Evolutionary conservation across 2,888 invertebrate species (phyloP).

Genomic region (Pherbina coryleti): DNA sequence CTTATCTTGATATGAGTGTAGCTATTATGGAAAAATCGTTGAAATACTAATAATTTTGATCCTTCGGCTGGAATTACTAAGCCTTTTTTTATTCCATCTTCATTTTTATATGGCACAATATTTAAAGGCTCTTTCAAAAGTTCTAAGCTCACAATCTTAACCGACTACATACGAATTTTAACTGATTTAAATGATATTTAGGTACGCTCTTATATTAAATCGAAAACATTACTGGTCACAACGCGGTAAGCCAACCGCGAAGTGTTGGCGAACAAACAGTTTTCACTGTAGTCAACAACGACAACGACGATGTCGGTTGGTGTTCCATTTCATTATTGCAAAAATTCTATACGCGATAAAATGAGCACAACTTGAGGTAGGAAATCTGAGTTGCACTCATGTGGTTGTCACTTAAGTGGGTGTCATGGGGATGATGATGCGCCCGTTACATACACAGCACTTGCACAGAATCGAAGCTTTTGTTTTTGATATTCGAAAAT

Average conservation of each 20-base stretch:
- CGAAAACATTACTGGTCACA: constrained; percentile 17
- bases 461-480: constrained; percentile 3
- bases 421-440: not conserved
- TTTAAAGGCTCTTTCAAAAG: not conserved
- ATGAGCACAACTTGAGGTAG: constrained; percentile 48
- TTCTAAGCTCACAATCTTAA: constrained; percentile 33
- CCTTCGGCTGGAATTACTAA: too few species aligned
- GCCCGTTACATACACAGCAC: not conserved
- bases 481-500: not conserved
- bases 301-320: constrained; percentile 44
- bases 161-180: constrained; percentile 53
- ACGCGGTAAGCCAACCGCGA: constrained; percentile 48
- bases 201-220: constrained; percentile 29
- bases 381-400: constrained; percentile 51
- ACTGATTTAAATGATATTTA: constrained; percentile 50
- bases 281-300: constrained; percentile 12
- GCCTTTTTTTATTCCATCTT: too few species aligned
- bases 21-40: too few species aligned
- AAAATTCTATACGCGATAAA: constrained; percentile 18
- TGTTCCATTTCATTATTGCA: constrained; percentile 57
- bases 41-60: too few species aligned
- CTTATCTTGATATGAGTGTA: too few species aligned
- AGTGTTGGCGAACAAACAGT: constrained; percentile 42
- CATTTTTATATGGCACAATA: not conserved
- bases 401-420: constrained; percentile 34